Base-by-base conservation (phyloP, 1,140 invertebrate genomes). In the Ceratoteleas bidentatus region DNA sequence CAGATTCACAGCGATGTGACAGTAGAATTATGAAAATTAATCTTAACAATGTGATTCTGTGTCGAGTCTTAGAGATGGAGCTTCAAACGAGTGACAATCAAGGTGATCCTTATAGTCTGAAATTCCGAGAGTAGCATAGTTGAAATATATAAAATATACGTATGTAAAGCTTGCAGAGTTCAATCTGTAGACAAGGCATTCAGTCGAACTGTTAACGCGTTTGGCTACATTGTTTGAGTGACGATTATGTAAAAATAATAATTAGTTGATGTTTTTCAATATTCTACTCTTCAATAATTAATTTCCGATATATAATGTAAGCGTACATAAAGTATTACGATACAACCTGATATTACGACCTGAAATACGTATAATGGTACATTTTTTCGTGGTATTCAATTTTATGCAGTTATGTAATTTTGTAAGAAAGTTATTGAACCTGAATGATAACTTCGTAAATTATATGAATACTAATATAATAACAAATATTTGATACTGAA, bases 121-220 rank as follows among this genome's bases (percentile, higher is more conserved):
- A 10, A 43, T 43, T 43, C 40, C 40, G 40, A 43, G 8, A 1
- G 40, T 43, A 43, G 40, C 6, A 2, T 43, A 43, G n/a, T 2
- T 43, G 40, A 43, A 56, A 64, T 73, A 50, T 73, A 73, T 50
- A 73, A 64, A 72, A n/a, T 72, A 56, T 72, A 53, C 56, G 57
- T 73, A 73, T 47, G 69, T 73, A 73, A 73, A 73, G 32, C 33
- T 72, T 72, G 11, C 24, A 56, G 33, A 38, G 56, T 24, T 62
- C 52, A 15, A 60, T 36, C 43, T 50, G 5, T 69, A 69, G 54
- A 10, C 49, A 16, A 60, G 15, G 50, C 32, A 6, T 14, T 69
- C 52, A 45, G 45, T 13, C 10, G 32, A 45, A 34, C 38, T 9
- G 53, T 24, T 15, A 61, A 61, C 5, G 15, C 33, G 14, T 45